Evolutionary conservation across 2,113 vertebrate genomes (phyloP).

Genomic region (Pterocles burchelli): DNA sequence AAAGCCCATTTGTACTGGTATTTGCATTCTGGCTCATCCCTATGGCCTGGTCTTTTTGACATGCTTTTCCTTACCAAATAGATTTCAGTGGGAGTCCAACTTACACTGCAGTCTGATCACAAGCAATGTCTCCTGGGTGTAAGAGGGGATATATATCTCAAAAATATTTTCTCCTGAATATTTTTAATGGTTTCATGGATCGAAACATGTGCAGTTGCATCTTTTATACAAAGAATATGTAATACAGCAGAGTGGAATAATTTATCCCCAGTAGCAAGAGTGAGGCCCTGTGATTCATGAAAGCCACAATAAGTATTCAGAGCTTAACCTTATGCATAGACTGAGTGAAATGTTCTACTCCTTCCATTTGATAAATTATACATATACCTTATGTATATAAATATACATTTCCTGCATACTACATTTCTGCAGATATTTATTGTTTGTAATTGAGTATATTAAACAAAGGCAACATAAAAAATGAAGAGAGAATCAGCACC

Average conservation of each 20-base stretch:
- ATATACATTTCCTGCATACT: conserved; percentile 68
- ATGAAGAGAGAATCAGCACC: conserved; percentile 10
- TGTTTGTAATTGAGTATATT: conserved; percentile 69
- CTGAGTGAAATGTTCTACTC: conserved; percentile 67
- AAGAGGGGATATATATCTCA: conserved; percentile 41
- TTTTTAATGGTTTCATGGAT: conserved; percentile 69
- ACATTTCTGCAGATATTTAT: conserved; percentile 66
- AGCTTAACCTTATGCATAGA: conserved; percentile 70
- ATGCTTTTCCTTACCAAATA: conserved; percentile 52
- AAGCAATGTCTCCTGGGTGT: conserved; percentile 18
- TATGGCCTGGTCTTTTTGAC: background rate
- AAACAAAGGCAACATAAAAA: conserved; percentile 65
- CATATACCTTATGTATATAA: conserved; percentile 66
- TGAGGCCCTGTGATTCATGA: conserved; percentile 70
- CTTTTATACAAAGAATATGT: conserved; percentile 73
- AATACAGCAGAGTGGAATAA: conserved; percentile 69
- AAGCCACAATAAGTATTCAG: conserved; percentile 72
- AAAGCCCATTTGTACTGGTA: background rate
- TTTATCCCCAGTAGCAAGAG: conserved; percentile 73
- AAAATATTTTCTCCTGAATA: conserved; percentile 68
- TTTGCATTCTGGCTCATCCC: conserved; percentile 41
- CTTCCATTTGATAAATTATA: conserved; percentile 73
- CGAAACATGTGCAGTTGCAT: conserved; percentile 68
- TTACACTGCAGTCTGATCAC: conserved; percentile 44
- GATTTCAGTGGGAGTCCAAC: conserved; percentile 53